A percentile compares a stretch with the other conserved stretches of the same genome.
Evolutionary conservation across 2,113 vertebrate genomes (phyloP).

Genomic region (Circaetus gallicus): DNA sequence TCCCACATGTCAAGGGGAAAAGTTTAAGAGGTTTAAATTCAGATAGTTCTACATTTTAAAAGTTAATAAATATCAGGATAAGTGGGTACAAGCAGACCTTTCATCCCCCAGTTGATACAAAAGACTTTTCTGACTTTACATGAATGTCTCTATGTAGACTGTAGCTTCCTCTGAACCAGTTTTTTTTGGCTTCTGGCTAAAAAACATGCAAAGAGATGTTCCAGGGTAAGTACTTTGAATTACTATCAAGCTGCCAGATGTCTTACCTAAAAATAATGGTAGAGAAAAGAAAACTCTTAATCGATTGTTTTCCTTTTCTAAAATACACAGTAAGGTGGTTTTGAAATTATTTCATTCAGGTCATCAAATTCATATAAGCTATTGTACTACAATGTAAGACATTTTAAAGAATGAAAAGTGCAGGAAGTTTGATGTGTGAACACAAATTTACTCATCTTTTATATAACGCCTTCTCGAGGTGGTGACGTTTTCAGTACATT

Average conservation of each 20-base stretch:
- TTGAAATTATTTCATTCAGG: constrained; percentile 24
- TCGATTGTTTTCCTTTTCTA: background rate
- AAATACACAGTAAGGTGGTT: background rate
- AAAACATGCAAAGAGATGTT: constrained; percentile 17
- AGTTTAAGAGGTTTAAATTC: background rate
- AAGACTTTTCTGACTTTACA: background rate
- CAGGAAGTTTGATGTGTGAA: constrained; percentile 21
- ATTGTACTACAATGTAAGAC: background rate
- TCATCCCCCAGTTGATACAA: background rate
- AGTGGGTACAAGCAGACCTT: background rate
- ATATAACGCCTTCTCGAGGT: constrained; percentile 36
- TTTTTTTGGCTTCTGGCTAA: constrained; percentile 28
- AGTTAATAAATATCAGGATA: background rate
- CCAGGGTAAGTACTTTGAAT: background rate
- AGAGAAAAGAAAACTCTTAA: background rate
- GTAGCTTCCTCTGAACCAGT: background rate
- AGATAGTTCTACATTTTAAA: background rate
- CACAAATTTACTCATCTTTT: constrained; percentile 31
- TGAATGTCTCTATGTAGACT: constrained; percentile 2
- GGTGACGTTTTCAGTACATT: constrained; percentile 59
- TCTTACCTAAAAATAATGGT: background rate
- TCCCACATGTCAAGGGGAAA: background rate
- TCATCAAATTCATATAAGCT: constrained; percentile 10
- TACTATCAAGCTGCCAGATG: constrained; percentile 18
- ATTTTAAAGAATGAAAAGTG: constrained; percentile 29